Evolutionary conservation across 2,797 vertebrate species (phyloP), one percentile per base, ranked within the genome.

Genomic region (Bradypodion ventrale): DNA sequence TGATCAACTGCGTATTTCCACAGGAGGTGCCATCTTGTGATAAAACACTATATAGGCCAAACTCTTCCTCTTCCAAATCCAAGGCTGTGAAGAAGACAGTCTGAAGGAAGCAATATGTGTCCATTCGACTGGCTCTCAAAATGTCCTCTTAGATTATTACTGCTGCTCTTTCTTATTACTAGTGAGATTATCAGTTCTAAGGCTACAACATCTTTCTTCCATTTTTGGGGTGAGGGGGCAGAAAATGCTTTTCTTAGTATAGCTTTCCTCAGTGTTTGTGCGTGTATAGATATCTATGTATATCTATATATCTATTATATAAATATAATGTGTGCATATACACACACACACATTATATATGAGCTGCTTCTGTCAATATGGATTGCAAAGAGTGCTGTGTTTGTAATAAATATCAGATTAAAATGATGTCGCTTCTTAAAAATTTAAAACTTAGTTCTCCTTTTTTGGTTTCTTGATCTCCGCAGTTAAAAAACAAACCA

Each of bases 321-420:
- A 89, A 78, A 69, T 88, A 77, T 78, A 69, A n/a, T n/a, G n/a
- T n/a, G n/a, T n/a, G n/a, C 52, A 87, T 89, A 79, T 84, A 56
- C 52, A 19, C 52, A 56, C 12, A 56, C 13, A 56, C 52, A 87
- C 82, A 89, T 87, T 79, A 88, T 85, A 94, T 83, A 37, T 80
- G 85, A 88, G 87, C 85, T 76, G 77, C 76, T 91, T 92, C 89
- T 94, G 89, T 65, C 93, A 92, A 87, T 88, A 92, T 92, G 91
- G 89, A 93, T 91, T 37, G 82, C 63, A 59, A 19, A 96, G 92
- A 93, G 87, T 92, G 73, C 88, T 82, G 90, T 91, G 84, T 94
- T 90, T 95, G 95, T 91, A 96, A 96, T 96, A 95, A 96, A 96
- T 94, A 96, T 15, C 80, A 85, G 84, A 92, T 95, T 95, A 96